A percentile compares a stretch with the other conserved stretches of the same genome.
Conservation (phyloP, 2,113 vertebrate genomes). For the Cebus imitator region DNA sequence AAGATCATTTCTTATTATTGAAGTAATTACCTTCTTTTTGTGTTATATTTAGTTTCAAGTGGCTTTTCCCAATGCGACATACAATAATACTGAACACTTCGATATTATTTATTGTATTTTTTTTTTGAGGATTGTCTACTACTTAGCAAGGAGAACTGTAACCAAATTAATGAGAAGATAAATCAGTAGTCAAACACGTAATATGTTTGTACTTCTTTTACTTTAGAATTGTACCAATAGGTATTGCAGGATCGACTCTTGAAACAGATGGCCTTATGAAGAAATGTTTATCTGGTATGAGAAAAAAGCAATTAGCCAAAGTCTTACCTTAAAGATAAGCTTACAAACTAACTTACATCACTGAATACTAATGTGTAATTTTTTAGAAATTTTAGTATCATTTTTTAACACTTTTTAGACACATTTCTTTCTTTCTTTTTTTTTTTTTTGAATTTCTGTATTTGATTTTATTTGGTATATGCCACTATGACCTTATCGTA, state of each 20-base stretch:
- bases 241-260: conserved; percentile 8
- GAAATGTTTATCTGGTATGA: conserved; percentile 58
- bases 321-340: conserved; percentile 38
- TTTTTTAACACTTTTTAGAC: conserved; percentile 79
- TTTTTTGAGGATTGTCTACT: background rate
- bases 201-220: background rate
- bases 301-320: conserved; percentile 73
- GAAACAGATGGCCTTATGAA: conserved; percentile 72
- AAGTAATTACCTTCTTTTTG: conserved; percentile 28
- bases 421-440: conserved; percentile 3
- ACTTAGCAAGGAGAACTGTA: conserved; percentile 8
- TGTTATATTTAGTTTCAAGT: conserved; percentile 7
- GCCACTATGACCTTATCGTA: conserved; percentile 94
- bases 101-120: background rate
- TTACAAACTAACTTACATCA: conserved; percentile 64
- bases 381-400: conserved; percentile 82
- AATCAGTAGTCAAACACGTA: conserved; percentile 1
- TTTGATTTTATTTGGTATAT: conserved; percentile 95
- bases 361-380: conserved; percentile 77
- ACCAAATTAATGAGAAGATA: background rate
- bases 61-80: background rate
- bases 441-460: conserved; percentile 77
- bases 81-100: conserved; percentile 12
- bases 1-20: conserved; percentile 39
- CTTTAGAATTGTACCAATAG: background rate